Conservation (phyloP, 2,888 invertebrate genomes). For the Tiliacea aurago region DNA sequence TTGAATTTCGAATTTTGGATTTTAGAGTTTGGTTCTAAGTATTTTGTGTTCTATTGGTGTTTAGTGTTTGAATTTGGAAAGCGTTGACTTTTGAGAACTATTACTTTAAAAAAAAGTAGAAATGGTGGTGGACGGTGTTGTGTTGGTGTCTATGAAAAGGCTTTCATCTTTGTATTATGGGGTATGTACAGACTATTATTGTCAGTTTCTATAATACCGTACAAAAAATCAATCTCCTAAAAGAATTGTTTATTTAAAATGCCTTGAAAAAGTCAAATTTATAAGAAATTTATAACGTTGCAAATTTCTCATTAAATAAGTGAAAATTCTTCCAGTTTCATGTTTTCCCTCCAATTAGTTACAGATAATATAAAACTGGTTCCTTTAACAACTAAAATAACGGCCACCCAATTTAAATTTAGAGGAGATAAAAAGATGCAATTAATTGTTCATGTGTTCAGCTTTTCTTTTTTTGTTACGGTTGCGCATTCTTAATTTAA, state of each 20-base stretch:
- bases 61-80: slow-evolving; percentile 42
- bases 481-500: background rate
- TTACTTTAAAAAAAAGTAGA: slow-evolving; percentile 1
- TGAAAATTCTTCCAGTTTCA: background rate
- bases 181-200: slow-evolving; percentile 44
- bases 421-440: background rate
- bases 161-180: slow-evolving; percentile 39
- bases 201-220: background rate
- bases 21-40: slow-evolving; percentile 25
- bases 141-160: slow-evolving; percentile 61
- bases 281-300: too few species aligned
- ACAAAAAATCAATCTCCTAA: background rate
- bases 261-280: too few species aligned
- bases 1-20: slow-evolving; percentile 45
- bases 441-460: background rate
- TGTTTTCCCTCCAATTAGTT: slow-evolving; percentile 24
- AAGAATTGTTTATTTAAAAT: background rate
- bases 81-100: background rate
- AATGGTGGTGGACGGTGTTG: slow-evolving; percentile 60
- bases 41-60: slow-evolving; percentile 5
- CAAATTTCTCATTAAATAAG: background rate
- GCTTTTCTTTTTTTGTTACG: slow-evolving; percentile 6
- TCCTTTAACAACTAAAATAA: slow-evolving; percentile 1
- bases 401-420: background rate
- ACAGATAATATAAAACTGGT: background rate